phyloP scores from a whole-genome alignment of 2,113 vertebrate genomes.

The Nibea coibor region DNA sequence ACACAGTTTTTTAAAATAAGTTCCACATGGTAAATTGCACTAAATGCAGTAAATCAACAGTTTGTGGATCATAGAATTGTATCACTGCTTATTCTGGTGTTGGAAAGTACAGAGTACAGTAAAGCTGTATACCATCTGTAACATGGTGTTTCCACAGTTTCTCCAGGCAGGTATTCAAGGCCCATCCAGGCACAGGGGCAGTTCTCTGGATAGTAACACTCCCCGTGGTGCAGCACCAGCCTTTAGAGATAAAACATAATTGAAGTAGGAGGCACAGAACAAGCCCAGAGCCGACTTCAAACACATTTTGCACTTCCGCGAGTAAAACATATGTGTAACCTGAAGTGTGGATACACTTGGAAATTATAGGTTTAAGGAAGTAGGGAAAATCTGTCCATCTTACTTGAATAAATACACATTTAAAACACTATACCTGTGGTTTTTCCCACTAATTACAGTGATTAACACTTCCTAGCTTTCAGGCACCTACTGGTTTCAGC shows the following conservation, averaged over 20 bases:
- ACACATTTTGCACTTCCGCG: not conserved
- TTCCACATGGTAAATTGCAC: not conserved
- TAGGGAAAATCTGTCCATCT: not conserved
- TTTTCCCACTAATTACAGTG: conserved; percentile 21
- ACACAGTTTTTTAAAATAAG: not conserved
- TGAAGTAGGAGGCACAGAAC: conserved; percentile 18
- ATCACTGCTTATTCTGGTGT: not conserved
- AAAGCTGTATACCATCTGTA: conserved; percentile 90
- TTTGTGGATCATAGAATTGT: not conserved
- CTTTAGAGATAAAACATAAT: conserved; percentile 80
- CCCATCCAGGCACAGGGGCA: conserved; percentile 97
- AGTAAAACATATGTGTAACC: not conserved
- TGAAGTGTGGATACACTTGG: not conserved
- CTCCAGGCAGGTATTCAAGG: conserved; percentile 95
- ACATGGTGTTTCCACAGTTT: conserved; percentile 93
- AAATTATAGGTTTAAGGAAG: not conserved
- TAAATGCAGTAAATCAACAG: not conserved
- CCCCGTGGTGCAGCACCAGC: conserved; percentile 92
- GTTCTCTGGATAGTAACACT: conserved; percentile 95
- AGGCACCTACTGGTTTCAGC: conserved; percentile 11
- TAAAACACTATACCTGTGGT: not conserved
- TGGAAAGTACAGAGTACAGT: not conserved
- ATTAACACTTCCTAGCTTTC: conserved; percentile 13
- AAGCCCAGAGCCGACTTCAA: conserved; percentile 9
- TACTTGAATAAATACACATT: conserved; percentile 4